Base-by-base conservation (phyloP, 2,113 vertebrate genomes). In the Montifringilla adamsi region DNA sequence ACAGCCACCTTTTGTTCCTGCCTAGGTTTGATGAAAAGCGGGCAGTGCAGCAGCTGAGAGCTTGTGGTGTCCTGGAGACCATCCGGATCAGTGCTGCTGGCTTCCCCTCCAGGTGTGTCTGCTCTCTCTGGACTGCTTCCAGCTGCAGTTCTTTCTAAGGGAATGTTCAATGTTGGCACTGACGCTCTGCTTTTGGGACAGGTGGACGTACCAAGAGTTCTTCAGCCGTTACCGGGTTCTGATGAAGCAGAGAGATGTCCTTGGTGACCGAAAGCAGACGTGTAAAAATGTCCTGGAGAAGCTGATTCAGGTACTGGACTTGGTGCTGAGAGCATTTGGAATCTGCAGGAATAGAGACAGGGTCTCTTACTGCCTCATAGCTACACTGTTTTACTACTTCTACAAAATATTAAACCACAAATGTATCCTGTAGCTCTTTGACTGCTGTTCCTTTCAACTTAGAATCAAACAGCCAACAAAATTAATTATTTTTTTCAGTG, bases 121-220 rank as follows among this genome's bases (percentile, higher is more conserved):
- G 39, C 49, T 2, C 9, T 30, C 46, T n/a, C 17, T n/a, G 44
- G 15, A 6, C 30, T 81, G 37, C 76, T 66, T 69, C 55, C n/a
- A 35, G 62, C 39, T 30, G 16, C 68, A 70, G n/a, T 26, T 88
- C 67, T 62, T 77, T 8, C 9, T 26, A 30, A n/a, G 56, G 70
- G 23, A 30, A 9, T 52, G 52, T 21, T 84, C 26, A 10, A 6
- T 63, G n/a, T 52, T 43, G 44, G 37, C 22, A 15, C 84, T 95
- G 88, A 94, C 56, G 8, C 73, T n/a, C 77, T 87, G 50, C 68
- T 90, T 90, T 64, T 96, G 87, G 91, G 31, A 60, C 96, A 99
- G 99, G 88, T 99, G 99, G 99, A 99, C 99, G 0, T 99, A 99
- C 95, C 99, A 99, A 90, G 99, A 99, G 97, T 99, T 99, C 98